Evolutionary conservation across 1,140 invertebrate genomes (phyloP).

Genomic region (Hylaeus anthracinus): DNA sequence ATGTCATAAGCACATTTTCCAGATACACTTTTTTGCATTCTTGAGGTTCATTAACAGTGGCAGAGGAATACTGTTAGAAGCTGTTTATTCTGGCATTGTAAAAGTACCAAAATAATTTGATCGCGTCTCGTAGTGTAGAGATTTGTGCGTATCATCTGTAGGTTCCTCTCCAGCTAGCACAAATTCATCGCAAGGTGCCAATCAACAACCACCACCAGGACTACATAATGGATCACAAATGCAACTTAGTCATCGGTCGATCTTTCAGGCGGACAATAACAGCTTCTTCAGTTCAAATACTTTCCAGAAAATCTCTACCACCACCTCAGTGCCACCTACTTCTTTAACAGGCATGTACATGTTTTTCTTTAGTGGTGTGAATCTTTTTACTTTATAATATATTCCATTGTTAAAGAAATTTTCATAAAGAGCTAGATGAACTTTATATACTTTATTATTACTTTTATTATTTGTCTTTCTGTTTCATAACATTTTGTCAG

Average conservation of each 20-base stretch:
- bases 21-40: conserved; percentile 24
- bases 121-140: conserved; percentile 67
- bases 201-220: conserved; percentile 74
- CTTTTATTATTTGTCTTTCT: not conserved
- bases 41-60: conserved; percentile 39
- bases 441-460: not conserved
- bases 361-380: not conserved
- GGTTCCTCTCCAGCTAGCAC: conserved; percentile 75
- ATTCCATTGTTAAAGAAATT: no score
- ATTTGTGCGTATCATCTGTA: conserved; percentile 66
- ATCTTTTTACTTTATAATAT: not conserved
- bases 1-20: conserved; percentile 23
- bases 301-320: conserved; percentile 80
- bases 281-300: conserved; percentile 82
- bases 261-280: conserved; percentile 82
- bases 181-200: conserved; percentile 72
- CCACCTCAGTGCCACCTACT: conserved; percentile 68
- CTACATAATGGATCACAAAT: conserved; percentile 75
- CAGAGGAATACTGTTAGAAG: conserved; percentile 43
- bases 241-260: conserved; percentile 78
- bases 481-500: not conserved
- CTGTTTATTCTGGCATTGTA: conserved; percentile 74
- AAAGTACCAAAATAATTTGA: conserved; percentile 44
- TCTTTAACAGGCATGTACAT: conserved; percentile 73
- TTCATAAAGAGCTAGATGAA: no score